Evolutionary conservation across 1,140 invertebrate species (phyloP).

Genomic region (Capitella teleta): DNA sequence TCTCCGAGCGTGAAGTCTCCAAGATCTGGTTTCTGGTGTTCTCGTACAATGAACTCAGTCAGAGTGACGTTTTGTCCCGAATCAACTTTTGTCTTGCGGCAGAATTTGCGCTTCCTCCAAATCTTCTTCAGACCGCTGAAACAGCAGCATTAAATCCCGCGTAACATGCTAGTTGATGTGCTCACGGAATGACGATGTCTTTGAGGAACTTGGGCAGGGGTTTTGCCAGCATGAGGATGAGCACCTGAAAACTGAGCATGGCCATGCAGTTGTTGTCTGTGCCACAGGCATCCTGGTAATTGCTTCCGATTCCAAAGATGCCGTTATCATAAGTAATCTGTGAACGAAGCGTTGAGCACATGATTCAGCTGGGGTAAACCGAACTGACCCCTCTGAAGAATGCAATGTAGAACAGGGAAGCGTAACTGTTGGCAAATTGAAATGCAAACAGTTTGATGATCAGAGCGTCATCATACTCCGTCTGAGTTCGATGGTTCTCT

Average conservation of each 20-base stretch:
- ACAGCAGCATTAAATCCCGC: no score
- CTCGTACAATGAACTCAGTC: conserved; percentile 20
- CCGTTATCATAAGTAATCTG: no score
- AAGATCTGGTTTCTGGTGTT: conserved; percentile 31
- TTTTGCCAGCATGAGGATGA: conserved; percentile 40
- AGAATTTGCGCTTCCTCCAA: conserved; percentile 19
- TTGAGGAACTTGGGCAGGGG: conserved; percentile 39
- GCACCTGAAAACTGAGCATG: conserved; percentile 40
- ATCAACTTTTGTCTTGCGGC: conserved; percentile 5
- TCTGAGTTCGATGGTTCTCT: conserved; percentile 45
- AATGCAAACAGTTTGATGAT: conserved; percentile 45
- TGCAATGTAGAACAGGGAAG: conserved; percentile 44
- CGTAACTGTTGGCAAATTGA: conserved; percentile 44
- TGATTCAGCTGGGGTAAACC: no score
- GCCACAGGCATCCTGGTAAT: conserved; percentile 37
- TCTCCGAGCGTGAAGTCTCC: conserved; percentile 42
- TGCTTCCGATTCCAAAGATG: conserved; percentile 27
- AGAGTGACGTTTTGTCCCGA: neutral
- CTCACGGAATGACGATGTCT: conserved; percentile 42
- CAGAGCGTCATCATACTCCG: conserved; percentile 39
- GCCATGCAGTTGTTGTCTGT: conserved; percentile 40
- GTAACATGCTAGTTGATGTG: no score
- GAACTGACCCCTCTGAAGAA: conserved; percentile 31
- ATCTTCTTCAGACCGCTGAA: conserved; percentile 22
- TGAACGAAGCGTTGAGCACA: no score